Evolutionary conservation across 2,113 vertebrate genomes (phyloP).

Genomic region (Psittacula cyanocephala): DNA sequence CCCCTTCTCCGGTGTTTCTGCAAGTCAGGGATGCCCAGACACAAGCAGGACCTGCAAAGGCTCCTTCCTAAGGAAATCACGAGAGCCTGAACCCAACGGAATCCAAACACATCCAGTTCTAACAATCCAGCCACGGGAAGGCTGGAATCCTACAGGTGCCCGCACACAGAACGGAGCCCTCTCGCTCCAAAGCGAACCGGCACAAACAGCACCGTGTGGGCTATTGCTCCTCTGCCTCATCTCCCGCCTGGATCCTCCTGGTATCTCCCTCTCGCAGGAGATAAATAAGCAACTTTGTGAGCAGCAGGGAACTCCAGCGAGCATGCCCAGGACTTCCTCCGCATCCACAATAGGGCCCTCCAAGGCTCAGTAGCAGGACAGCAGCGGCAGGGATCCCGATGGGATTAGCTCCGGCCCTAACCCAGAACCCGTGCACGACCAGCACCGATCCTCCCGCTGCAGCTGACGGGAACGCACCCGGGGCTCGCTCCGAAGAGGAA

Average conservation of each 20-base stretch:
- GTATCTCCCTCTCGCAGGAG: neutral
- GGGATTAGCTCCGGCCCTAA: conserved; percentile 14
- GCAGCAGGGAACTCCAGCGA: neutral
- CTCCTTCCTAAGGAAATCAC: neutral
- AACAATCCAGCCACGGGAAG: neutral
- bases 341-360: neutral
- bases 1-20: neutral
- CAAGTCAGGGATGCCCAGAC: neutral
- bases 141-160: neutral
- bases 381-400: neutral
- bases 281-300: neutral
- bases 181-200: accelerated
- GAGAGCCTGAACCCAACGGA: accelerated
- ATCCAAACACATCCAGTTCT: accelerated
- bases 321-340: neutral
- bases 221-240: neutral
- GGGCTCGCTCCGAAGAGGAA: accelerated
- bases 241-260: accelerated
- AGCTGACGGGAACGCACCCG: accelerated
- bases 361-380: neutral
- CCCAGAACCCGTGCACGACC: neutral
- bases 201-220: neutral
- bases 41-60: neutral
- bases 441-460: neutral
- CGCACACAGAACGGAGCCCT: accelerated